These are phyloP conservation scores for Brienomyrus longianalis DNA, from an alignment of 2,113 vertebrate species.

Conservation along the genomic window DNA sequence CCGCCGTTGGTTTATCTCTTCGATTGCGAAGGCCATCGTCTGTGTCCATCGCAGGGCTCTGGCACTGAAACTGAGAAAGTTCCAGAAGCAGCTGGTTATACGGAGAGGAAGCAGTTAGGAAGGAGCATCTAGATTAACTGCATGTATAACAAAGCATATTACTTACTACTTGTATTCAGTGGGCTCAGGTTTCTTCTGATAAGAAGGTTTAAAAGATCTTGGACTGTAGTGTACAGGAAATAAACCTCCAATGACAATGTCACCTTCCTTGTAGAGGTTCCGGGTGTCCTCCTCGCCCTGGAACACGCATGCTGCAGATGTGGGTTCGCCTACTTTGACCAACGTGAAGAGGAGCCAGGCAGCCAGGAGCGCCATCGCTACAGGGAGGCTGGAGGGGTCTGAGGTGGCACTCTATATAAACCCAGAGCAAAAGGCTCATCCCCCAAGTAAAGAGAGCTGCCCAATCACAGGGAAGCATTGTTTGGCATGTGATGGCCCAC, in stretches of 20 bases:
- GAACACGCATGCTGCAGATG: constrained; percentile 40
- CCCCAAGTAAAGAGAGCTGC: background rate
- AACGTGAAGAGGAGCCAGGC: constrained; percentile 22
- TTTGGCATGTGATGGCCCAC: background rate
- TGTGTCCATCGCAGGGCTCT: constrained; percentile 58
- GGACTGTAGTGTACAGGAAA: constrained; percentile 59
- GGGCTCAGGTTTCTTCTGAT: constrained; percentile 42
- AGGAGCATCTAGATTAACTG: background rate
- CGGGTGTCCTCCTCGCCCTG: constrained; percentile 45
- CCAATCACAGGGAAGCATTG: background rate
- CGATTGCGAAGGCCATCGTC: constrained; percentile 58
- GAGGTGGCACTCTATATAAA: background rate
- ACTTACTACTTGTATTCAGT: constrained; percentile 53
- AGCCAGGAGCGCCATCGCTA: constrained; percentile 33
- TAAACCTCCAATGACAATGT: constrained; percentile 57
- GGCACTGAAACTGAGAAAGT: constrained; percentile 48
- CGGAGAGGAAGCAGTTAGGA: background rate
- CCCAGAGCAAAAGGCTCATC: background rate
- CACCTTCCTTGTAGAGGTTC: constrained; percentile 51
- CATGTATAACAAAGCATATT: background rate
- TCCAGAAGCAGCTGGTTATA: background rate
- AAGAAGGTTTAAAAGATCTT: constrained; percentile 36
- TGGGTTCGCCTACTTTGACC: background rate
- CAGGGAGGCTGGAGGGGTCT: background rate
- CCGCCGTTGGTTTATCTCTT: constrained; percentile 52